Evolutionary conservation across 2,888 invertebrate species (phyloP), one percentile per base, ranked within the genome.

Genomic region (Tipula lateralis): DNA sequence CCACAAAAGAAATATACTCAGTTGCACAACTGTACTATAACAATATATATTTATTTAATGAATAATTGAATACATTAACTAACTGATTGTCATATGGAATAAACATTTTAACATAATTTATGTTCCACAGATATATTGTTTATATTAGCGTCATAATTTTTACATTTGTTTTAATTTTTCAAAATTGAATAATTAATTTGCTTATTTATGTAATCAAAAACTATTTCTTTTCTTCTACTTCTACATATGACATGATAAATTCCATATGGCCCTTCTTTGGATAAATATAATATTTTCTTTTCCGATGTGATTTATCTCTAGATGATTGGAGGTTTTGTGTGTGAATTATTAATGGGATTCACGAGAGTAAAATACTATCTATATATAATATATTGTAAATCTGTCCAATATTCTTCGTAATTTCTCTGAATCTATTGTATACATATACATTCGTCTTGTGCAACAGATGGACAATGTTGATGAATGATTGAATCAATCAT

Each of bases 401-500:
- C 66, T 24, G 66, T 66, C 66, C 9, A 12, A 66, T 9, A 66
- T 24, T 66, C 9, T 24, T 66, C 24, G 16, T 16, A 44, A 9
- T 66, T 19, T 24, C 9, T 36, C 36, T 6, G 9, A 36, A 36
- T 36, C 12, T 9, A 9, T 44, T 39, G 39, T 39, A 13, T 39
- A 32, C 9, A 5, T 39, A 13, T 39, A 32, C 9, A 5, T 32
- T 32, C 32, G 39, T 39, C 39, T 32, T 32, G 39, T 39, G 39
- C 50, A 50, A 19, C 50, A 19, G 19, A 50, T 50, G 50, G 19
- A 19, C 50, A 50, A 19, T 19, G 50, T 0, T 66, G 7, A 66
- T 66, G 66, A 66, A 66, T 66, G 66, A 66, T 19, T 66, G 66
- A 66, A 66, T 66, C 66, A 66, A 66, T 66, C 66, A 66, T 66